Evolutionary conservation across 2,113 vertebrate genomes (phyloP), one percentile per base, ranked within the genome.

Genomic region (Athene cunicularia): DNA sequence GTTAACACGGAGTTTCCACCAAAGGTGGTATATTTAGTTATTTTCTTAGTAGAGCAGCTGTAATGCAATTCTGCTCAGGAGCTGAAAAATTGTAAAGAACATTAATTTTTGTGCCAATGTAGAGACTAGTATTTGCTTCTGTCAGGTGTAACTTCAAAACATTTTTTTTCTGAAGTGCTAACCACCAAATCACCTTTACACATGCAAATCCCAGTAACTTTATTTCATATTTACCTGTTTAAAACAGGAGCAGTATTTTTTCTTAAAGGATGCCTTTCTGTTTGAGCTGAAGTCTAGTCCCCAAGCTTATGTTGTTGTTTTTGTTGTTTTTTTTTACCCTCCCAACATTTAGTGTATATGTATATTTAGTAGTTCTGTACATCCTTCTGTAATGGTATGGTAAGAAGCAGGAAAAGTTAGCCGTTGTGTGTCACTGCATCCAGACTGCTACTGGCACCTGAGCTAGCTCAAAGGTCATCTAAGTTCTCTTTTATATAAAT

Each of bases 401-500:
- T n/a, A 62, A 91, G 80, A 39, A 84, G 76, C 87, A 93, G 86
- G 84, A 68, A n/a, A 30, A 90, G 70, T 63, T 94, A 88, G 81
- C 84, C 66, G 49, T 37, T 80, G 9, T 0, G 1, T 60, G 76
- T 60, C 0, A 14, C 58, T 80, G 87, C 82, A 22, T 53, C 26
- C 87, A 91, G 49, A 35, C 73, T 89, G 74, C 86, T 68, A 4
- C 68, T 70, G 91, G n/a, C 62, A 66, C 59, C 77, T 88, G 53
- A 82, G 58, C n/a, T 93, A 91, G 90, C 71, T 75, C 66, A 90
- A 79, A 72, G 35, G 19, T 68, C 70, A 32, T 79, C 37, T 79
- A 82, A 95, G 81, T 95, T 90, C 49, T 93, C 43, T 9, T 86
- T 92, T 90, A 62, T 47, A 63, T 89, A 72, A 93, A 81, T 28